Evolutionary conservation across 2,888 invertebrate genomes (phyloP), one percentile per base, ranked within the genome.

Genomic region (Acholoe squamosa): DNA sequence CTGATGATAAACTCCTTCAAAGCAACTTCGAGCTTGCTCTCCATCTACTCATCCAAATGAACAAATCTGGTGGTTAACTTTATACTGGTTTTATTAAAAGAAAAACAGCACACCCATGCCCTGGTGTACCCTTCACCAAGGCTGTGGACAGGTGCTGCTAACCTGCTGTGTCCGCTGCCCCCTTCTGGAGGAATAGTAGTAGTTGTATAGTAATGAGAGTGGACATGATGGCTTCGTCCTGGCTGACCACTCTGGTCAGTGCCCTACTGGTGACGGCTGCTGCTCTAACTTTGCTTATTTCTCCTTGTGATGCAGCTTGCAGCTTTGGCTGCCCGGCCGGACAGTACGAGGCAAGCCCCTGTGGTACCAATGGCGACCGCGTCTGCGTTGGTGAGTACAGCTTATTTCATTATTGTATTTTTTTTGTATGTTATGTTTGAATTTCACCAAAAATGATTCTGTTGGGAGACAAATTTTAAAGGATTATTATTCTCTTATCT

Each of bases 301-400:
- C 86, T 54, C 33, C 19, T 86, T 86, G 54, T 54, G 28, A 52
- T 56, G 77, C 90, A 90, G 90, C 90, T 22, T 90, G 90, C 80
- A 77, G 77, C 33, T 77, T 76, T n/a, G 90, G 90, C 51, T 90
- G 90, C 56, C 90, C 90, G 0, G 33, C 80, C 61, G 90, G 90
- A 54, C 28, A 76, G 54, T 90, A 80, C 76, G 90, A 90, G 56
- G 77, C 90, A 3, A 90, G 90, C 80, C 90, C 90, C 51, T 90
- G 90, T 76, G 90, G 90, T 16, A 90, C 54, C 80, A 76, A 54
- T 25, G 90, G 90, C 14, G 90, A 90, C 84, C 71, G 90, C 28
- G 54, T 80, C 34, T 90, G 90, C 52, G 54, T 76, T 28, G 33
- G 90, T 90, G 76, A 80, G 90, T 90, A 34, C 51, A 12, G 61